A percentile compares a stretch with the other conserved stretches of the same genome.
Evolutionary conservation across 2,888 invertebrate genomes (phyloP).

Genomic region (Hypsopygia costalis): DNA sequence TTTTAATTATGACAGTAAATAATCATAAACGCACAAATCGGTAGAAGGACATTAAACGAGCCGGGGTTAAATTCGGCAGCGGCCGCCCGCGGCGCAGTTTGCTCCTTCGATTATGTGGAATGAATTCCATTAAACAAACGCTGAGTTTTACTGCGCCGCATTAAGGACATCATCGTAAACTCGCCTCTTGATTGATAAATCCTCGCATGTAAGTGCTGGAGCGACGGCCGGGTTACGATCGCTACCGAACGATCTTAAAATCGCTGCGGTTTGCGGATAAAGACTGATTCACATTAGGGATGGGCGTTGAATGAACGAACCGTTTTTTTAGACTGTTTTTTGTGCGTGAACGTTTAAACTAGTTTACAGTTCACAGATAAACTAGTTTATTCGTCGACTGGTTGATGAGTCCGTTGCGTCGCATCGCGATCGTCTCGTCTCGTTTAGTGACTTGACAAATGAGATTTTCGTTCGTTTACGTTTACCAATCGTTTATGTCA

Average conservation of each 20-base stretch:
- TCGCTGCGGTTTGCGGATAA: constrained; percentile 6
- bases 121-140: constrained; percentile 23
- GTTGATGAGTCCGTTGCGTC: no score
- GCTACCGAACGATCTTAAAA: constrained; percentile 36
- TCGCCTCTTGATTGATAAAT: constrained; percentile 58
- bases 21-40: constrained; percentile 21
- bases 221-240: constrained; percentile 45
- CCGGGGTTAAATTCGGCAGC: constrained; percentile 48
- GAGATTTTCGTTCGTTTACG: no score
- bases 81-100: constrained; percentile 53
- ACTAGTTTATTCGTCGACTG: no score
- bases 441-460: no score
- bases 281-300: neutral
- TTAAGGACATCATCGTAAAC: constrained; percentile 56
- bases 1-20: constrained; percentile 20
- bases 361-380: no score
- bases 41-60: constrained; percentile 43
- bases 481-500: no score
- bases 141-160: constrained; percentile 21
- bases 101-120: constrained; percentile 47
- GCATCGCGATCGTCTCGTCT: no score
- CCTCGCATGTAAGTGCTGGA: constrained; percentile 30
- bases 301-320: no score
- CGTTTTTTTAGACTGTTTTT: no score
- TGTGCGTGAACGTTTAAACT: no score